A percentile compares a stretch with the other conserved stretches of the same genome.
phyloP scores from a whole-genome alignment of 1,140 invertebrate species.

The Brachionus calyciflorus region DNA sequence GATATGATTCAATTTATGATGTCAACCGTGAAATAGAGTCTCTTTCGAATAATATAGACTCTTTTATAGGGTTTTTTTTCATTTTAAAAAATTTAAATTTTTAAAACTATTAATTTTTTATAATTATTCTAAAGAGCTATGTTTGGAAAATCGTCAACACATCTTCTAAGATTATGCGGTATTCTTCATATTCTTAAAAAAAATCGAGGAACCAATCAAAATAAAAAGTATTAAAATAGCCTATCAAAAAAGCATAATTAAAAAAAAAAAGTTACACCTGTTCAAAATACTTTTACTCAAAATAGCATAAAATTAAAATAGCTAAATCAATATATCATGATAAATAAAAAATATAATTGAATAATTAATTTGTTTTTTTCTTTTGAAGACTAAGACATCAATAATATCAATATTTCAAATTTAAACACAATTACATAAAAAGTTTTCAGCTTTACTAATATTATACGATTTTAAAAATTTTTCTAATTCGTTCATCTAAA shows the following conservation, averaged over 20 bases:
- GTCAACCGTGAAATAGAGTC: no score
- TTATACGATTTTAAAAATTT: neutral
- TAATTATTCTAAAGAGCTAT: no score
- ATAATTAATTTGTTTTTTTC: neutral
- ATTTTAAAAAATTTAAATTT: no score
- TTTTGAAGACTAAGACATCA: no score
- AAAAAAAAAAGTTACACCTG: neutral
- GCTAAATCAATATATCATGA: neutral
- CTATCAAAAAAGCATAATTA: neutral
- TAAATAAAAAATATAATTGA: neutral
- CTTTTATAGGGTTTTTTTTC: no score
- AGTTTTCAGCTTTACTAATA: neutral
- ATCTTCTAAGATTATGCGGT: no score
- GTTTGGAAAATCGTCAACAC: no score
- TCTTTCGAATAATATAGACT: no score
- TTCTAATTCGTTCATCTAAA: slow-evolving; percentile 1
- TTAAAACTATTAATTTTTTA: no score
- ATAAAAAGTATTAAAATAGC: slow-evolving; percentile 7
- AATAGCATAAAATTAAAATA: slow-evolving; percentile 6
- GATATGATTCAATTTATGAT: no score
- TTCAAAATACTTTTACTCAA: neutral
- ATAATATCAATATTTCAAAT: neutral
- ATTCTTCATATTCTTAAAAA: no score
- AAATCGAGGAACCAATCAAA: slow-evolving; percentile 8
- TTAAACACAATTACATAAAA: neutral